phyloP scores from a whole-genome alignment of 2,113 vertebrate genomes.

The Amphiprion ocellaris region DNA sequence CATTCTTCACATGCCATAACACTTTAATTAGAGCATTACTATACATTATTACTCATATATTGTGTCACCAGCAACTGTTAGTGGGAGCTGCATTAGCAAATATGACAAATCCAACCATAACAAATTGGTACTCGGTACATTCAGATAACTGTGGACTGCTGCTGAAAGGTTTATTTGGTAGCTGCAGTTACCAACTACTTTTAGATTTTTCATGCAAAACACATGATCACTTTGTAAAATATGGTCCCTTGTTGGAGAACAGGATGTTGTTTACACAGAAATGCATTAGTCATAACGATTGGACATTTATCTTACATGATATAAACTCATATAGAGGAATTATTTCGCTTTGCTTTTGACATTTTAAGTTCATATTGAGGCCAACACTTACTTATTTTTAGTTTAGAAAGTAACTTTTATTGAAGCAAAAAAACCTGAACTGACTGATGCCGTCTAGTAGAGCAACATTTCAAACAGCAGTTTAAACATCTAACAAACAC shows the following conservation, averaged over 20 bases:
- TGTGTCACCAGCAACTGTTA: constrained; percentile 20
- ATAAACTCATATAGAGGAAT: background rate
- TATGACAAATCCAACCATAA: background rate
- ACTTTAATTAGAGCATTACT: constrained; percentile 34
- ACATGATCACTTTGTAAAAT: background rate
- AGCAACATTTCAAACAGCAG: background rate
- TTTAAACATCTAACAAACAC: too few relatives aligned
- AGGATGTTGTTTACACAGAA: background rate
- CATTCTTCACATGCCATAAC: constrained; percentile 38
- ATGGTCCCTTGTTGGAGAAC: background rate
- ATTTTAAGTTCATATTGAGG: too few relatives aligned
- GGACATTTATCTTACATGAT: background rate
- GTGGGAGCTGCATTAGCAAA: background rate
- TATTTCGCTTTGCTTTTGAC: background rate
- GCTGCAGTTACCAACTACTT: background rate
- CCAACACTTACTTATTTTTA: too few relatives aligned
- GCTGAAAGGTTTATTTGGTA: background rate
- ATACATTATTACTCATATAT: constrained; percentile 18
- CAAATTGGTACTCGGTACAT: background rate
- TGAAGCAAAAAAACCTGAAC: too few relatives aligned
- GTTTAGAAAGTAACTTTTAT: too few relatives aligned
- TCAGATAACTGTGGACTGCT: background rate
- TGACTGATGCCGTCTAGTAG: background rate
- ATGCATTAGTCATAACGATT: background rate
- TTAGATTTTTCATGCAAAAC: background rate